Evolutionary conservation across 2,888 invertebrate species (phyloP).

Genomic region (Apamea crenata): DNA sequence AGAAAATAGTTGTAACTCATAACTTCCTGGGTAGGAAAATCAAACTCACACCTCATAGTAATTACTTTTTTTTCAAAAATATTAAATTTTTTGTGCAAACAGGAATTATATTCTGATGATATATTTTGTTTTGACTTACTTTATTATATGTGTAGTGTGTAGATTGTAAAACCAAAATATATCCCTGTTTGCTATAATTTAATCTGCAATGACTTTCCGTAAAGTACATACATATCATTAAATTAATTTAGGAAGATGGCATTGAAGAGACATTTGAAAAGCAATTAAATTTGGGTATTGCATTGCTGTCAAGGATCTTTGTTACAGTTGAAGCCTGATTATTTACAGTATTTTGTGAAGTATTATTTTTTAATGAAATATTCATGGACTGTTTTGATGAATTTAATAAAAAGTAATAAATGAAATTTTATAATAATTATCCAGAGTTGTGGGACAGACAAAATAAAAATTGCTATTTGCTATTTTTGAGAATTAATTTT

Average conservation of each 20-base stretch:
- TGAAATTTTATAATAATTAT: background rate
- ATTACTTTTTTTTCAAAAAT: background rate
- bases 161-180: slow-evolving; percentile 10
- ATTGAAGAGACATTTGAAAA: slow-evolving; percentile 60
- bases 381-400: background rate
- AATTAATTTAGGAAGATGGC: slow-evolving; percentile 52
- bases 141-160: background rate
- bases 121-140: background rate
- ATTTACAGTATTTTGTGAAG: slow-evolving; percentile 6
- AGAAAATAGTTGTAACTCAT: background rate
- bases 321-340: background rate
- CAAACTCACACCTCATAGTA: no score
- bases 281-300: slow-evolving; percentile 46
- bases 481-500: background rate
- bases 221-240: slow-evolving; percentile 8
- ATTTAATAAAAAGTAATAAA: background rate
- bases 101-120: no score
- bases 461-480: background rate
- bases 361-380: background rate
- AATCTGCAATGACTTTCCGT: slow-evolving; percentile 28
- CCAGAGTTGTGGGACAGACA: background rate
- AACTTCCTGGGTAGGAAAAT: background rate
- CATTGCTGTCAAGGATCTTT: slow-evolving; percentile 50
- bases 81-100: background rate
- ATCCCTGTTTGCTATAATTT: slow-evolving; percentile 13